A percentile compares a stretch with the other conserved stretches of the same genome.
These are phyloP conservation scores for Chrysochloris asiatica DNA, from an alignment of 2,113 vertebrate species.

Conservation along the genomic window DNA sequence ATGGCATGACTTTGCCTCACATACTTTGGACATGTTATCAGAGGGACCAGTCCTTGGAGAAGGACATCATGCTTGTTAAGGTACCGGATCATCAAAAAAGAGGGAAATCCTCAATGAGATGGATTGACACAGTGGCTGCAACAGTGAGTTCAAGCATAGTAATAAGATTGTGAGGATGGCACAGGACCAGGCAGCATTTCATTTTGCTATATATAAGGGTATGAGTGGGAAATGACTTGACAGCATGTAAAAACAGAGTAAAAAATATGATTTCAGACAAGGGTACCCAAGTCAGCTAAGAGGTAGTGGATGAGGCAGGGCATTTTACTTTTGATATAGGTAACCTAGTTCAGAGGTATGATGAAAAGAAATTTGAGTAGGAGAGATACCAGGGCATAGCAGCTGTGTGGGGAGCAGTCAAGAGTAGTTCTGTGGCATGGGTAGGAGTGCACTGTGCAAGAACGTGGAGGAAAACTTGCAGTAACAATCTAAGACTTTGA, in stretches of 20 bases:
- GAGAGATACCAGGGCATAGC: not conserved
- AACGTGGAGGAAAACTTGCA: not conserved
- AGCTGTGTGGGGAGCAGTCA: not conserved
- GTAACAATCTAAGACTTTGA: not conserved
- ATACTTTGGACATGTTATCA: no score
- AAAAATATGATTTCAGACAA: not conserved
- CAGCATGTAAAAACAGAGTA: not conserved
- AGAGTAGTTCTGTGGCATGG: not conserved
- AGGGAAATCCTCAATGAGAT: no score
- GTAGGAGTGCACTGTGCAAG: not conserved
- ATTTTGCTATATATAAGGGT: no score
- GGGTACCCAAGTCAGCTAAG: not conserved
- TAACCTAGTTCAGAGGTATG: not conserved
- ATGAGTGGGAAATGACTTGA: not conserved
- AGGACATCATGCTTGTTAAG: no score
- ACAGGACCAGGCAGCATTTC: no score
- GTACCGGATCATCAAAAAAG: no score
- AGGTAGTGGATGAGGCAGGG: not conserved
- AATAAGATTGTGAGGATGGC: no score
- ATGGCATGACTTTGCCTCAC: no score
- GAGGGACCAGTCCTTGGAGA: no score
- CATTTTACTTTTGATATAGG: constrained; percentile 19
- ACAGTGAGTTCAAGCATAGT: no score
- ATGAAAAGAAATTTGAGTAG: not conserved
- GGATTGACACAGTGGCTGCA: no score